Base-by-base conservation (phyloP, 2,797 vertebrate species). In the Leucoraja ocellata region DNA sequence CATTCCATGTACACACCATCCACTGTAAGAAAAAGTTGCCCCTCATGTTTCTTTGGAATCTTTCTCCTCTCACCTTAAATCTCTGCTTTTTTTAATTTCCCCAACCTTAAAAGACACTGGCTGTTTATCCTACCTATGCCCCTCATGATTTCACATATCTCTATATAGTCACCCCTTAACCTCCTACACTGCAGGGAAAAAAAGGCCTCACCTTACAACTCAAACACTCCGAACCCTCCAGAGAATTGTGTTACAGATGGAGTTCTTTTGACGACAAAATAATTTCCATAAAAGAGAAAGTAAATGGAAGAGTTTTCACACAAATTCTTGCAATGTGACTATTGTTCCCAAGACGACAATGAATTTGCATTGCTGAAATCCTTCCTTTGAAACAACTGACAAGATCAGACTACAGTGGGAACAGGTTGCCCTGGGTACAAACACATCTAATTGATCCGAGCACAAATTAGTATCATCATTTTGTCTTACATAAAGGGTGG, bases 291-390 rank as follows among this genome's bases (percentile, higher is more conserved):
- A 88, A 68, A 65, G 1, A 68, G 18, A 88, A 32, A 63, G 61
- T 88, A 88, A 88, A 88, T 18, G 36, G 84, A 88, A 88, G 11
- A 78, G 13, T 78, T 13, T 78, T 78, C 77, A 78, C 77, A 78
- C 32, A n/a, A 88, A 65, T 68, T 68, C 32, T 14, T 36, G 63
- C 84, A 63, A 88, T 88, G 84, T 65, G 61, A 23, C 84, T 68
- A 88, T 68, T 36, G 84, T 68, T 88, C 61, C 84, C 84, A 88
- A 21, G 61, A 32, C n/a, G 68, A 32, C n/a, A 36, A 63, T 68
- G 61, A 88, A 68, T 88, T 32, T 68, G 61, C 61, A 68, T 21
- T 1, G n/a, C 16, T 88, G 63, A 88, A 65, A 36, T 68, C 36
- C 16, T 73, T 5, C 71, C n/a, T 88, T 63, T 65, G 84, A 68